Conservation (phyloP, 2,113 vertebrate genomes). For the Tylochromis polylepis region DNA sequence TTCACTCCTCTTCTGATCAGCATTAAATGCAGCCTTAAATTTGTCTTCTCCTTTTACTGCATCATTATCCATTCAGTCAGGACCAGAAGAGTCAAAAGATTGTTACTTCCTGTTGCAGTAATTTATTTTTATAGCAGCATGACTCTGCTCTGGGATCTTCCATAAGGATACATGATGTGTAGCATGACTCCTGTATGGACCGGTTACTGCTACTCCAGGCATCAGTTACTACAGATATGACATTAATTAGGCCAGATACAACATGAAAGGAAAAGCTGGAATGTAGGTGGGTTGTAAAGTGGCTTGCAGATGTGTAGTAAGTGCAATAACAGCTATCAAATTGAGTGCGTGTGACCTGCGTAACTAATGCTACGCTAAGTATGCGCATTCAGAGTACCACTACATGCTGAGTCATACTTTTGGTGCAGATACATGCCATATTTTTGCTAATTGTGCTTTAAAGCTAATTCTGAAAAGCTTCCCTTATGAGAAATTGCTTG, state of each 20-base stretch:
- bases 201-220: neutral
- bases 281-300: neutral
- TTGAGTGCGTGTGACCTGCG: neutral
- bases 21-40: constrained; percentile 1
- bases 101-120: neutral
- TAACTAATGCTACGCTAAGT: neutral
- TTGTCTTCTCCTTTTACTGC: neutral
- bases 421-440: neutral
- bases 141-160: neutral
- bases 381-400: neutral
- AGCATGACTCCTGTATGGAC: neutral
- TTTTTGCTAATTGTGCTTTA: neutral
- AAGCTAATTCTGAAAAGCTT: neutral
- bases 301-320: neutral
- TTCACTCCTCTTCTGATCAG: neutral
- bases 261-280: neutral
- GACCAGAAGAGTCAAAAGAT: neutral
- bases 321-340: neutral
- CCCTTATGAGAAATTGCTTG: neutral
- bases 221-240: neutral
- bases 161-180: neutral
- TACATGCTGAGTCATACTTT: neutral
- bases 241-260: neutral
- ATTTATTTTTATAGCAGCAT: neutral
- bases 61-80: neutral